A percentile compares a stretch with the other conserved stretches of the same genome.
Conservation (phyloP, 2,113 vertebrate genomes). For the Glareola pratincola region DNA sequence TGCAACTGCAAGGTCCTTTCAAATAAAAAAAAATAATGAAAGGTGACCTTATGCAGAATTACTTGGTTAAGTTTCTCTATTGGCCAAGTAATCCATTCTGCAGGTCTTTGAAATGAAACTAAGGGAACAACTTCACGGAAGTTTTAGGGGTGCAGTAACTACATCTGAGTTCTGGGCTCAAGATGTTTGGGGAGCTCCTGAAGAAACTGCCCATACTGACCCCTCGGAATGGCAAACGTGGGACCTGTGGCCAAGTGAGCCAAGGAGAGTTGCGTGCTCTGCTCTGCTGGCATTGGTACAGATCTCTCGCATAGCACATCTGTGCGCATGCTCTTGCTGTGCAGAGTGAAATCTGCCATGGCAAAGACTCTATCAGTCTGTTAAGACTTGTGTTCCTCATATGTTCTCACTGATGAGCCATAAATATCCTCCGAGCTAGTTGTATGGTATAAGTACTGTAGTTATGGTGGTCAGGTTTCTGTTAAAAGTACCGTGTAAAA, state of each 20-base stretch:
- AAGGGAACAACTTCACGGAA: not conserved
- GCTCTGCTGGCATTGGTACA: not conserved
- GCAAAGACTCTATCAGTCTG: not conserved
- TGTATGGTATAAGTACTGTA: not conserved
- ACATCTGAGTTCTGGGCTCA: not conserved
- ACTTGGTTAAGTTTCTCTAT: not conserved
- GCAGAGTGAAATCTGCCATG: not conserved
- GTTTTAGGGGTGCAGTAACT: not conserved
- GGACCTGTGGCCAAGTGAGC: not conserved
- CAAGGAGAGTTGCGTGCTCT: not conserved
- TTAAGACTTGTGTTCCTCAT: not conserved
- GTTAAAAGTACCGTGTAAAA: not conserved
- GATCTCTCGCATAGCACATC: not conserved
- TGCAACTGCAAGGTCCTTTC: not conserved
- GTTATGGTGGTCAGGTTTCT: conserved; percentile 3
- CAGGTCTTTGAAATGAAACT: not conserved
- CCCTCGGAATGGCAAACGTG: not conserved
- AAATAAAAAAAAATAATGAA: not conserved
- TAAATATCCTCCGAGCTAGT: not conserved
- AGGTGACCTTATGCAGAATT: not conserved
- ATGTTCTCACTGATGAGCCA: not conserved
- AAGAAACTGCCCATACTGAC: not conserved
- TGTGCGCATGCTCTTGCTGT: not conserved
- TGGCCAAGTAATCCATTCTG: not conserved
- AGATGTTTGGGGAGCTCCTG: not conserved